Percentiles rank a stretch among this genome's conserved stretches.
These are phyloP conservation scores for Meghimatium bilineatum DNA, from an alignment of 2,888 invertebrate species.

Conservation along the genomic window DNA sequence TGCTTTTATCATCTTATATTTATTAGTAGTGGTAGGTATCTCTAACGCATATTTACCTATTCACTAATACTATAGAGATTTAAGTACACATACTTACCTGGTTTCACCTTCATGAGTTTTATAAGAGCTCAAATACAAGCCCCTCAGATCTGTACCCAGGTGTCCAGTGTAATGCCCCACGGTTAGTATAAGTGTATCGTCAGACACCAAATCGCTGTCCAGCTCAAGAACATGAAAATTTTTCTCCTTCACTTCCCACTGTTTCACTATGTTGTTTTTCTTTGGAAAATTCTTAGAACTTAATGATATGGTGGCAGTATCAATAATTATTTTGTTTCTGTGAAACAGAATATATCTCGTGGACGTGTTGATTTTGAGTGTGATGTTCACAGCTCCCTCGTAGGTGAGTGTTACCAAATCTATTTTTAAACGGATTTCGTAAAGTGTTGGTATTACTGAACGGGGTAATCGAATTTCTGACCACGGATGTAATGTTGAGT, in stretches of 20 bases:
- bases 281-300: conserved; percentile 31
- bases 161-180: conserved; percentile 58
- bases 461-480: conserved; percentile 62
- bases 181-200: conserved; percentile 29
- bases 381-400: conserved; percentile 61
- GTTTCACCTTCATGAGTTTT: conserved; percentile 52
- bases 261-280: conserved; percentile 54
- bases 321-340: conserved; percentile 51
- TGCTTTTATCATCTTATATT: too few relatives aligned
- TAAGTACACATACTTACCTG: conserved; percentile 59
- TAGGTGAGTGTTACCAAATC: conserved; percentile 58
- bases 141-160: conserved; percentile 61
- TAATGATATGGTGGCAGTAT: conserved; percentile 50
- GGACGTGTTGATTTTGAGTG: conserved; percentile 52
- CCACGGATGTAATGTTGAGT: conserved; percentile 49
- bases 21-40: too few relatives aligned
- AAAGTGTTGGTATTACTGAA: conserved; percentile 61
- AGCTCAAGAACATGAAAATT: conserved; percentile 64
- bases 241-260: conserved; percentile 55
- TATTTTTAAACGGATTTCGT: conserved; percentile 62
- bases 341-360: conserved; percentile 65
- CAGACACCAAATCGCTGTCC: conserved; percentile 55
- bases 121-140: conserved; percentile 66
- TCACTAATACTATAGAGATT: too few relatives aligned
- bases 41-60: too few relatives aligned